Evolutionary conservation across 2,888 invertebrate genomes (phyloP).

Genomic region (Eubasilissa splendida): DNA sequence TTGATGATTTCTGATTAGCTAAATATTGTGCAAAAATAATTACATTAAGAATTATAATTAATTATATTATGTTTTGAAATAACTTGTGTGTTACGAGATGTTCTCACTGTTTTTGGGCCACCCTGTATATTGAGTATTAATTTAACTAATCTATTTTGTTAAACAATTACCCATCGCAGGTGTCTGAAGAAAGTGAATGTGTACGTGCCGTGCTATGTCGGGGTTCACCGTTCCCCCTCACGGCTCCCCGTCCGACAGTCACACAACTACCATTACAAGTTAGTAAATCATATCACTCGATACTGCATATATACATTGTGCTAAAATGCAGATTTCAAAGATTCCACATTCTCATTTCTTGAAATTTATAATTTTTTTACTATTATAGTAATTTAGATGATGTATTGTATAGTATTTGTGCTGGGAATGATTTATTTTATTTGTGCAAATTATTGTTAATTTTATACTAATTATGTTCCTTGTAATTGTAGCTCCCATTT

Average conservation of each 20-base stretch:
- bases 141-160: not conserved
- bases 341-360: too few species aligned
- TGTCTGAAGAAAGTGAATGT: constrained; percentile 84
- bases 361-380: not conserved
- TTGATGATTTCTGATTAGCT: too few species aligned
- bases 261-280: constrained; percentile 81
- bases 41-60: too few species aligned
- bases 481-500: constrained; percentile 75
- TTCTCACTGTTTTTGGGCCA: too few species aligned
- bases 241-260: constrained; percentile 88
- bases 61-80: too few species aligned
- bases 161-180: constrained; percentile 63
- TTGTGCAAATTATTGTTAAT: not conserved
- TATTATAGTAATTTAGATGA: too few species aligned
- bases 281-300: constrained; percentile 45
- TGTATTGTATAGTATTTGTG: too few species aligned
- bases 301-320: not conserved
- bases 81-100: too few species aligned
- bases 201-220: constrained; percentile 90
- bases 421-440: too few species aligned
- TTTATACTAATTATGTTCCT: constrained; percentile 13
- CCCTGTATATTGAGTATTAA: not conserved
- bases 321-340: too few species aligned
- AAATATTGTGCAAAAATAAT: too few species aligned
- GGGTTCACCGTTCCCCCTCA: constrained; percentile 89